phyloP scores from a whole-genome alignment of 2,888 invertebrate genomes.

The Latrodectus hesperus region DNA sequence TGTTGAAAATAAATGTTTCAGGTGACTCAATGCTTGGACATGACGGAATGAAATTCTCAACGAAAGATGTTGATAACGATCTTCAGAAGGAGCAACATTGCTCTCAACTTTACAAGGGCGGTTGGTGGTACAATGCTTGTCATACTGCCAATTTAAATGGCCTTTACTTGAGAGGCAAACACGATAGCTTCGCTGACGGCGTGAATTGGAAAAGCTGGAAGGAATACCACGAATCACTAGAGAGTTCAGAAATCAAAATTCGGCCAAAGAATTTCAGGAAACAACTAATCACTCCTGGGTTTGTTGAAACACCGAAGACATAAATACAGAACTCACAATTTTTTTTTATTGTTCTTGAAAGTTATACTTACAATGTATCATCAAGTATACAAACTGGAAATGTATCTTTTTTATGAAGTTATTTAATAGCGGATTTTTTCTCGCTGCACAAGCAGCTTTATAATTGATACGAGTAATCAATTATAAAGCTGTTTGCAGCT shows the following conservation, averaged over 20 bases:
- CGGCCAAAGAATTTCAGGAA: slow-evolving; percentile 58
- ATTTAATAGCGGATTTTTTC: no score
- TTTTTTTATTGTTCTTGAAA: no score
- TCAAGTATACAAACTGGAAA: no score
- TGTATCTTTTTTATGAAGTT: no score
- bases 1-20: neutral
- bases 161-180: slow-evolving; percentile 71
- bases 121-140: slow-evolving; percentile 72
- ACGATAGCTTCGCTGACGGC: slow-evolving; percentile 72
- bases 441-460: no score
- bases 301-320: neutral
- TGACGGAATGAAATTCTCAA: slow-evolving; percentile 31
- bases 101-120: slow-evolving; percentile 70
- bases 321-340: neutral
- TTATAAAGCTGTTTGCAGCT: no score
- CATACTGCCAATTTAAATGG: slow-evolving; percentile 72
- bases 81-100: slow-evolving; percentile 57
- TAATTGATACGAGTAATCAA: no score
- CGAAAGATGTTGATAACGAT: slow-evolving; percentile 59
- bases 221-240: slow-evolving; percentile 72
- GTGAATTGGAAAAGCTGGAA: slow-evolving; percentile 72
- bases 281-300: neutral
- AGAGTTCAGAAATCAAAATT: slow-evolving; percentile 72
- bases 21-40: slow-evolving; percentile 44
- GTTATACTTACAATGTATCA: no score